These are phyloP conservation scores for Xestia xanthographa DNA, from an alignment of 2,888 invertebrate genomes.

Conservation along the genomic window DNA sequence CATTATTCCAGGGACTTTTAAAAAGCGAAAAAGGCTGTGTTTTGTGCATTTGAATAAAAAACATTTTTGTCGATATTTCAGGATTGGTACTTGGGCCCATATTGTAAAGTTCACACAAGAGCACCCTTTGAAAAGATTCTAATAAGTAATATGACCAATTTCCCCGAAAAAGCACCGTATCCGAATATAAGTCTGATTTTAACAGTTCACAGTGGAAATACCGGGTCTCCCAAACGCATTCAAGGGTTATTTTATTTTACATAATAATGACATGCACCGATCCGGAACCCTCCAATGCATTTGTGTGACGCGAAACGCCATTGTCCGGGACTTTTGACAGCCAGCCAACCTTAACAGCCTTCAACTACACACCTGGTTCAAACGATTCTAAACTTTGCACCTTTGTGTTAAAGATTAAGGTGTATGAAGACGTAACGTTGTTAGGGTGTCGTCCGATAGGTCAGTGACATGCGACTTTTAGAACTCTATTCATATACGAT, in stretches of 20 bases:
- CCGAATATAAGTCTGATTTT: neutral
- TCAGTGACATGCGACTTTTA: conserved; percentile 71
- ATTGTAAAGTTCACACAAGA: neutral
- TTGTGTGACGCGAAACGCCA: conserved; percentile 74
- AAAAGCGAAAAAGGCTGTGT: neutral
- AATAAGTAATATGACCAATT: neutral
- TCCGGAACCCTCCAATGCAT: conserved; percentile 75
- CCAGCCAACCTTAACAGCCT: conserved; percentile 78
- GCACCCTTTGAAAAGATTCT: neutral
- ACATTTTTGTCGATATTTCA: neutral
- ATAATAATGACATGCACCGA: conserved; percentile 75
- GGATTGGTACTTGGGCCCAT: neutral
- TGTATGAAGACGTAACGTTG: conserved; percentile 33
- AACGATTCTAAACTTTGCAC: conserved; percentile 55
- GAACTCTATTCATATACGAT: conserved; percentile 54
- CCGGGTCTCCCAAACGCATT: conserved; percentile 17
- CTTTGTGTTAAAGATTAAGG: conserved; percentile 49
- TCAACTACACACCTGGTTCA: conserved; percentile 22
- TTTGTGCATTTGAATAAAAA: neutral
- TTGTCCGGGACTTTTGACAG: conserved; percentile 79
- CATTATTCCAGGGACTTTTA: neutral
- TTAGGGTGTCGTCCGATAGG: conserved; percentile 61
- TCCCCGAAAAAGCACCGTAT: neutral
- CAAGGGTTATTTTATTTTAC: conserved; percentile 70
- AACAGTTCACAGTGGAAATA: conserved; percentile 11